These are phyloP conservation scores for Orthosia gracilis DNA, from an alignment of 2,888 invertebrate genomes.

Conservation along the genomic window DNA sequence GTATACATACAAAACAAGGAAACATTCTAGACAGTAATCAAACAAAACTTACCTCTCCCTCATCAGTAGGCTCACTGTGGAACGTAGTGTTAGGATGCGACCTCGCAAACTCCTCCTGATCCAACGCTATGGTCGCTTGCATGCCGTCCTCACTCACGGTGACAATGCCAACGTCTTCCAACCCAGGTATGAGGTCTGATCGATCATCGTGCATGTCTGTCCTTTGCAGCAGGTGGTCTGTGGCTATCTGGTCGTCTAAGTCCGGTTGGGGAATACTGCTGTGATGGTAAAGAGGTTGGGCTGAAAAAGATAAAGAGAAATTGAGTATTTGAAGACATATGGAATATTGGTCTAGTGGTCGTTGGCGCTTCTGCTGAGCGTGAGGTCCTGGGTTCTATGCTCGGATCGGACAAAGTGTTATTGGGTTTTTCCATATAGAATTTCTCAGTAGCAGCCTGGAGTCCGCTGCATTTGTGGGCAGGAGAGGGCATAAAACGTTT, in stretches of 20 bases:
- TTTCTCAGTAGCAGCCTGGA: too few species aligned
- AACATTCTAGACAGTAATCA: too few species aligned
- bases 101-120: slow-evolving; percentile 89
- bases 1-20: too few species aligned
- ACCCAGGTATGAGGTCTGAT: slow-evolving; percentile 75
- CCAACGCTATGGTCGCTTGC: slow-evolving; percentile 81
- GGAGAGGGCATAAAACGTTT: too few species aligned
- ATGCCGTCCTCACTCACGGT: slow-evolving; percentile 85
- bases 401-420: too few species aligned
- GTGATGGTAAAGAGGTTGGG: slow-evolving; percentile 81
- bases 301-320: slow-evolving; percentile 66
- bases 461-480: too few species aligned
- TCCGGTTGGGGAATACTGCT: slow-evolving; percentile 82
- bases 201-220: slow-evolving; percentile 72
- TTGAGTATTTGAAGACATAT: too few species aligned
- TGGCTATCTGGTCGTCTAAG: slow-evolving; percentile 87
- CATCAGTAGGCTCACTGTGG: slow-evolving; percentile 87
- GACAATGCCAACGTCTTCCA: slow-evolving; percentile 86
- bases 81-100: slow-evolving; percentile 89
- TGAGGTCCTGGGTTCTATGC: too few species aligned
- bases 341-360: too few species aligned
- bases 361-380: too few species aligned
- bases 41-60: slow-evolving; percentile 76
- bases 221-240: slow-evolving; percentile 79
- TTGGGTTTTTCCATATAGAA: too few species aligned